Percentiles rank a stretch among this genome's conserved stretches.
Conservation (phyloP, 2,888 invertebrate species). For the Dascillus cervinus region DNA sequence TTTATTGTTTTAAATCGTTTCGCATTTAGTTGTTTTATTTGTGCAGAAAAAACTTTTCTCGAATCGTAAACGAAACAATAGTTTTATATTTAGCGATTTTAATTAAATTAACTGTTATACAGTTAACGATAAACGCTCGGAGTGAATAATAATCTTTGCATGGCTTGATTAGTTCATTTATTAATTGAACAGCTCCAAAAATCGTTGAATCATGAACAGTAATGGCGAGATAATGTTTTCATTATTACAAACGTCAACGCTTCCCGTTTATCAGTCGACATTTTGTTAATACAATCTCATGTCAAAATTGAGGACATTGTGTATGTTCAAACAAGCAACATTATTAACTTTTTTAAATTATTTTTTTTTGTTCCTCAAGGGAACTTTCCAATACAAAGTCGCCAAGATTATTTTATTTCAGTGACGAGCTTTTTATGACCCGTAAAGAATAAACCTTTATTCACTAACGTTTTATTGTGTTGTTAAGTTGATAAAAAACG, state of each 20-base stretch:
- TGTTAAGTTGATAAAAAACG: too few relatives aligned
- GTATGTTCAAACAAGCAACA: constrained; percentile 6
- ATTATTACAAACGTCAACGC: constrained; percentile 22
- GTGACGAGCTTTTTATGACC: too few relatives aligned
- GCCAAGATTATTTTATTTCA: too few relatives aligned
- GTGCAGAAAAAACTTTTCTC: too few relatives aligned
- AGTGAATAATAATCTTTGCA: too few relatives aligned
- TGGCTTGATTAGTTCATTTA: constrained; percentile 21
- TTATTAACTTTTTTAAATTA: constrained; percentile 1
- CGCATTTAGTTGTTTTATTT: constrained; percentile 9
- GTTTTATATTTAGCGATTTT: too few relatives aligned
- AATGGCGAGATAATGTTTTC: constrained; percentile 24
- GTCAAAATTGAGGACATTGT: constrained; percentile 16
- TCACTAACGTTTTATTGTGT: too few relatives aligned
- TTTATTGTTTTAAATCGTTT: constrained; percentile 7
- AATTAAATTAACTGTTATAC: too few relatives aligned
- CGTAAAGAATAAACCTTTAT: too few relatives aligned
- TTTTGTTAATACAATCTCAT: constrained; percentile 16
- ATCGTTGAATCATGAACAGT: constrained; percentile 23
- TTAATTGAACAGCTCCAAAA: constrained; percentile 21
- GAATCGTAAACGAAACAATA: too few relatives aligned
- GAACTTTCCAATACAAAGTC: too few relatives aligned
- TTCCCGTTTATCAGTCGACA: constrained; percentile 9
- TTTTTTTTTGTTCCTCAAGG: constrained; percentile 7
- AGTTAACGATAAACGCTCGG: too few relatives aligned